Base-by-base conservation (phyloP, 1,140 invertebrate genomes). In the Pararge aegeria region DNA sequence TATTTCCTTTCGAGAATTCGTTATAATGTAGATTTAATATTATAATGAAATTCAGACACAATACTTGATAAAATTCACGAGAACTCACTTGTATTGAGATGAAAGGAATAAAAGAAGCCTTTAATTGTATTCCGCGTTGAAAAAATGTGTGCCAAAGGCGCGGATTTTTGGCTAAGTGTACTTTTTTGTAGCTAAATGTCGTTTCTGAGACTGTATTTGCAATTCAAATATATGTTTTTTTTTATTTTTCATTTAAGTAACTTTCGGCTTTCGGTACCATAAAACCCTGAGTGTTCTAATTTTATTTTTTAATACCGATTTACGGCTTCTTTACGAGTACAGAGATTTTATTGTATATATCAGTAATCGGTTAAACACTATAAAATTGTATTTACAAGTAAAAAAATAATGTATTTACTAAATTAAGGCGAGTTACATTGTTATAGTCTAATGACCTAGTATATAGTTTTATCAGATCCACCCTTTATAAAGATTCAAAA, bases 171-270 rank as follows among this genome's bases (percentile, higher is more conserved):
- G 18, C 19, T 46, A 46, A 46, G 42, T 46, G 42, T 20, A 46
- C 42, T 46, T 46, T 20, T 46, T 46, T 20, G 42, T 46, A 46
- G 5, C 42, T 12, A 20, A 46, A n/a, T 46, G 42, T 46, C 42
- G 42, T 19, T 46, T 46, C 18, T 46, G 42, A 46, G 42, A 46
- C 42, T 46, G 42, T 20, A 46, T 46, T 46, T 15, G 42, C 18
- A 46, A 46, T 46, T 20, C 18, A 46, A 20, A 46, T 46, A 46
- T 46, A 46, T 3, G 9, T 40, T 16, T 40, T 18, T 42, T 46
- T 46, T 46, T 20, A 46, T 46, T 46, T 20, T 46, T 20, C 16
- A 12, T 20, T 20, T 13, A 18, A 42, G 38, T 42, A 16, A 42
- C 38, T 42, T 42, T 16, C 5, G 38, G 38, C 38, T 42, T 42